These are phyloP conservation scores for Paramormyrops hopkinsi DNA, from an alignment of 2,797 vertebrate genomes.

Conservation along the genomic window DNA sequence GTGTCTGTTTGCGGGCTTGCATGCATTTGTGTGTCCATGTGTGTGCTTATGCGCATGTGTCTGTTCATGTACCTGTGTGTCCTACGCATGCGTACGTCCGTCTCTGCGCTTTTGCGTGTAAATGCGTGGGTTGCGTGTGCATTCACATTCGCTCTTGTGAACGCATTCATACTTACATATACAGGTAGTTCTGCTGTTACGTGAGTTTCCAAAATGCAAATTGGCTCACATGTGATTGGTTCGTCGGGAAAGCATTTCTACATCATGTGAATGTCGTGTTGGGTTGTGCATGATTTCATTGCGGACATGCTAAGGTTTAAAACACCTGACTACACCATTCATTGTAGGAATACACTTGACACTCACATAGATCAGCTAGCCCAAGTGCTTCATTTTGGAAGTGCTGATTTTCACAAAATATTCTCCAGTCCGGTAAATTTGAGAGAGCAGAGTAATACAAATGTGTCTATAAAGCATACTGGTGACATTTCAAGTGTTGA, in stretches of 20 bases:
- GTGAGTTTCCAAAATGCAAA: slow-evolving; percentile 16
- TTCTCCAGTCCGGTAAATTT: not conserved
- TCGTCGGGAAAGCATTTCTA: not conserved
- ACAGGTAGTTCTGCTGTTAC: not conserved
- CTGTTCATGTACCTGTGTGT: not conserved
- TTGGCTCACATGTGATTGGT: slow-evolving; percentile 22
- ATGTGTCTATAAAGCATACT: not conserved
- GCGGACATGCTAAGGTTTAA: not conserved
- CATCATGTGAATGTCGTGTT: slow-evolving; percentile 7
- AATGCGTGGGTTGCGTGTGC: slow-evolving; percentile 29
- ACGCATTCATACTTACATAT: slow-evolving; percentile 24
- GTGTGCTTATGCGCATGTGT: slow-evolving; percentile 7
- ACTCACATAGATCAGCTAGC: not conserved
- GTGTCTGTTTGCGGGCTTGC: not conserved
- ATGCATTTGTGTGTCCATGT: not conserved
- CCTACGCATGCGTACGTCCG: not conserved
- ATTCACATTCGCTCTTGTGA: slow-evolving; percentile 19
- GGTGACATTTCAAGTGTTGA: not conserved
- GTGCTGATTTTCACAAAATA: not conserved
- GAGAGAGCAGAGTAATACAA: not conserved
- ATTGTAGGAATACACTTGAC: not conserved
- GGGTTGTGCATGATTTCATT: not conserved
- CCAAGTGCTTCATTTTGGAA: not conserved
- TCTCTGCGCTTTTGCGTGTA: slow-evolving; percentile 48
- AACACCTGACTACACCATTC: not conserved